Evolutionary conservation across 37 sponge, comb jelly and placozoan species (phyloP).

Genomic region (Cliona cf. orientalis): DNA sequence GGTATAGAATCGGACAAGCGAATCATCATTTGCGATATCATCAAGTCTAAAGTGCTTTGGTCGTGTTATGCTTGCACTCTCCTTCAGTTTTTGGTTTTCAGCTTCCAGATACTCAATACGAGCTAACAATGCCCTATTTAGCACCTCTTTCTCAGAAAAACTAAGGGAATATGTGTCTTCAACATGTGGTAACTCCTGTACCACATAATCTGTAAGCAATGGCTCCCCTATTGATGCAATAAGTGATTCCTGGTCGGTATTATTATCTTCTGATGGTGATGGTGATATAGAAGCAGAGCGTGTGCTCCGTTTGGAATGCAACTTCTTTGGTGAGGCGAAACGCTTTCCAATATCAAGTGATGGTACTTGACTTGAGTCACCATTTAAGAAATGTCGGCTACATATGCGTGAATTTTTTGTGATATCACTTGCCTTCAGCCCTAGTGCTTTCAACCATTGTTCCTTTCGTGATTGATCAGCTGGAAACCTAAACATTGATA

Average conservation of each 20-base stretch:
- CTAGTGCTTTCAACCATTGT: neutral
- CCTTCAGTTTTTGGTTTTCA: neutral
- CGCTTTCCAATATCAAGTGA: neutral
- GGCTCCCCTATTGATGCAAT: neutral
- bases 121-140: neutral
- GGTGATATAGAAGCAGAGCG: neutral
- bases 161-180: neutral
- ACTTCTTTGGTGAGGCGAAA: neutral
- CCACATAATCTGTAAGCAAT: neutral
- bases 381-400: neutral
- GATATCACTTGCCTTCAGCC: neutral
- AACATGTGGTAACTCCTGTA: neutral
- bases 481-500: neutral
- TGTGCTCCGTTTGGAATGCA: neutral
- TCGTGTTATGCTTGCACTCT: neutral
- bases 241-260: neutral
- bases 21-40: neutral
- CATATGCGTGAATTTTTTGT: neutral
- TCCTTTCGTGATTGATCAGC: neutral
- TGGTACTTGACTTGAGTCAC: neutral
- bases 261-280: neutral
- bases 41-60: neutral
- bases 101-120: neutral
- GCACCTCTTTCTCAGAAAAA: too few relatives aligned
- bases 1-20: slow-evolving; percentile 11